Conservation (phyloP, 2,888 invertebrate species). For the Leptura quadrifasciata region DNA sequence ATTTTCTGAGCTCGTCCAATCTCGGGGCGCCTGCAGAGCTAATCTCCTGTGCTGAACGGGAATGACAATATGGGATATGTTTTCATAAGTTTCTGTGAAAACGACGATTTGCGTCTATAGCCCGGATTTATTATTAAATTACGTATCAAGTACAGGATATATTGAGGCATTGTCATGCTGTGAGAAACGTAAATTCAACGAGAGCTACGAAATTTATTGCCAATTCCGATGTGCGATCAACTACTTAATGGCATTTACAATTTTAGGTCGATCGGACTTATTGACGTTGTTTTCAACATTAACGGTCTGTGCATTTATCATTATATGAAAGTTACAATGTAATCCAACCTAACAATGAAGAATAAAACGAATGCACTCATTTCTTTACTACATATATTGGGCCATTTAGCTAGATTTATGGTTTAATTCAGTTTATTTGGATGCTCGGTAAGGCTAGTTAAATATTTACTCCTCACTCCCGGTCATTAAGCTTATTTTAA, state of each 20-base stretch:
- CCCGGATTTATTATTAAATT: constrained; percentile 44
- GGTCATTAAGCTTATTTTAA: no score
- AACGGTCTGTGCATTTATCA: constrained; percentile 37
- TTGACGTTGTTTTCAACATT: constrained; percentile 42
- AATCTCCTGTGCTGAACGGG: constrained; percentile 60
- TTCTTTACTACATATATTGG: background rate
- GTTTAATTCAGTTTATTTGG: background rate
- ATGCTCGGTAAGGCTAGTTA: no score
- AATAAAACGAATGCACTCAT: constrained; percentile 2
- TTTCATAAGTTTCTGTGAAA: constrained; percentile 57
- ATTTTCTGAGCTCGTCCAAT: constrained; percentile 64
- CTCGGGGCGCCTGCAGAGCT: constrained; percentile 62
- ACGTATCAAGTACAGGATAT: constrained; percentile 38
- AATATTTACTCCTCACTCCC: no score
- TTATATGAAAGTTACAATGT: constrained; percentile 27
- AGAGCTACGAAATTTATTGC: constrained; percentile 43
- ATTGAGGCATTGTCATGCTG: constrained; percentile 37
- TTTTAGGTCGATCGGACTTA: constrained; percentile 43
- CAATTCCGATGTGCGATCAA: constrained; percentile 41
- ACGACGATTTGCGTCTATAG: constrained; percentile 50
- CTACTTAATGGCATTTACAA: constrained; percentile 42
- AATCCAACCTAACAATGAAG: constrained; percentile 14
- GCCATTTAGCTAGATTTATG: constrained; percentile 3
- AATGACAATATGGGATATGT: constrained; percentile 62
- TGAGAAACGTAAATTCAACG: constrained; percentile 38